Conservation (phyloP, 2,888 invertebrate species). For the Trisateles emortualis region DNA sequence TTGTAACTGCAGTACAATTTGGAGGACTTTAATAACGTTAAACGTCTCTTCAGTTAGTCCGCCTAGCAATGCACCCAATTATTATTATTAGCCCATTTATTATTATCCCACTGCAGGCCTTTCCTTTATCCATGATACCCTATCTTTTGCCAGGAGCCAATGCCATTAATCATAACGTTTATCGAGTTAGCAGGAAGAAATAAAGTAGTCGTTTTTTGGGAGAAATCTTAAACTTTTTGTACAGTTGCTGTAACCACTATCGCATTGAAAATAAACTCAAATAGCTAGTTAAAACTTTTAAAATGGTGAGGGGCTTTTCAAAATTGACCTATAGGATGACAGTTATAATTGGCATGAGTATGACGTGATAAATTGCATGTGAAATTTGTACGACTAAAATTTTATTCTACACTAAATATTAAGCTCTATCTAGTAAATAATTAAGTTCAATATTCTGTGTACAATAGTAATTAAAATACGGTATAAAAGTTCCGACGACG, state of each 20-base stretch:
- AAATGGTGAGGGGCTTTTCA: constrained; percentile 15
- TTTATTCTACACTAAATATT: not conserved
- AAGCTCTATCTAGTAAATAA: not conserved
- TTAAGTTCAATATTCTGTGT: not conserved
- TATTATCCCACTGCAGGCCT: too few species aligned
- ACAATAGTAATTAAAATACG: not conserved
- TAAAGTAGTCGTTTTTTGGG: too few species aligned
- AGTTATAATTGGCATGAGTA: constrained; percentile 54
- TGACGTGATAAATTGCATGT: constrained; percentile 59
- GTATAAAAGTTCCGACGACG: not conserved
- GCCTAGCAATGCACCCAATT: too few species aligned
- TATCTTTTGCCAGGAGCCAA: too few species aligned
- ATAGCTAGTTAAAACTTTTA: not conserved
- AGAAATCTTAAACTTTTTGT: too few species aligned
- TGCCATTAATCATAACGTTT: too few species aligned
- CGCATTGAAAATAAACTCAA: not conserved
- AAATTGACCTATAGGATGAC: constrained; percentile 19
- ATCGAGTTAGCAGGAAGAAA: too few species aligned
- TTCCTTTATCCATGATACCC: too few species aligned
- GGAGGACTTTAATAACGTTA: too few species aligned
- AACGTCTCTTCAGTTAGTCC: too few species aligned
- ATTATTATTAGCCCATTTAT: too few species aligned
- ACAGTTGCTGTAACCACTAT: constrained; percentile 12
- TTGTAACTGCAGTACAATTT: too few species aligned
- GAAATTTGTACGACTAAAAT: not conserved